Evolutionary conservation across 2,888 invertebrate genomes (phyloP), one percentile per base, ranked within the genome.

Genomic region (Thymelicus lineola): DNA sequence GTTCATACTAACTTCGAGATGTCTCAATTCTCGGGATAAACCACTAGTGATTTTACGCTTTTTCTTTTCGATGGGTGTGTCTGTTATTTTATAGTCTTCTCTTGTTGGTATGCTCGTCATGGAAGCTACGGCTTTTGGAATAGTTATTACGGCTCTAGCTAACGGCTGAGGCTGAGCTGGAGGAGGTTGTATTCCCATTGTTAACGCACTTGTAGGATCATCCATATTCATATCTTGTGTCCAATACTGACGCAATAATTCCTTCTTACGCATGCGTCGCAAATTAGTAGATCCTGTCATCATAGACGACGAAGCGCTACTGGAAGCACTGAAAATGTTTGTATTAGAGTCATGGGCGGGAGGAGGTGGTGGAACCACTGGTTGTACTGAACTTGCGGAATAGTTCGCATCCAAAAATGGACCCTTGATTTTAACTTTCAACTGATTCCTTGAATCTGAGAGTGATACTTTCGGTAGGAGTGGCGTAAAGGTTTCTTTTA

Each of bases 391-490:
- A 67, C 95, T 95, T 2, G 96, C 94, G 48, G 96, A 97, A 82
- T 96, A 97, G 76, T 95, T 95, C 0, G 95, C 95, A 79, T 97
- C 97, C 72, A 97, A 94, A 79, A 97, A 96, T 0, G 98, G 98
- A 4, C 98, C 98, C 85, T 98, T 98, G 74, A 98, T 98, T 88
- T 98, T 98, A 0, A 98, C 96, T 85, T 98, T 98, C 6, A 98
- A 90, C 82, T 98, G 98, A 87, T 97, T 97, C 42, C 97, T 94
- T 0, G 97, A 96, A 86, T 97, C 97, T 0, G 96, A 96, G 0
- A 97, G 89, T 1, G 97, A 96, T 0, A 96, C 96, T 82, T 97
- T 97, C 4, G 96, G 96, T 71, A 89, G 77, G 48, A 85, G 89
- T 9, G 91, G 86, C 55, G 71, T 79, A 75, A 80, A 82, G 1